Percentiles rank a stretch among this genome's conserved stretches.
Evolutionary conservation across 2,797 vertebrate genomes (phyloP).

Genomic region (Lacerta viridis): DNA sequence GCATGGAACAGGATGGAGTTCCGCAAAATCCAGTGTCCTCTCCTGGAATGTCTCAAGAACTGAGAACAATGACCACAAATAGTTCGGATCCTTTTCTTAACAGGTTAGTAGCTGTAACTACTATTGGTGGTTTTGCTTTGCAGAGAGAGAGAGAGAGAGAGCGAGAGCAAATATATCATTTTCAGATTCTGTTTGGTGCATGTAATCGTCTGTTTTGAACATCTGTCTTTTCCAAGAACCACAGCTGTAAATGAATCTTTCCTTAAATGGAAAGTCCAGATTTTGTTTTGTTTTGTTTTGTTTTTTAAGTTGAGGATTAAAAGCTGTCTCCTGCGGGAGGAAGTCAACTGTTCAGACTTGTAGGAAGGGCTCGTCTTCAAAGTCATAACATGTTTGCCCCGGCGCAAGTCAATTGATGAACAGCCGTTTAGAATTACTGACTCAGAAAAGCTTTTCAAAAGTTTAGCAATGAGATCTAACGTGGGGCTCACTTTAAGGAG

Average conservation of each 20-base stretch:
- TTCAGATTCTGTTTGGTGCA: conserved; percentile 66
- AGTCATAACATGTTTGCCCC: conserved; percentile 71
- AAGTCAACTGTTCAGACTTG: conserved; percentile 79
- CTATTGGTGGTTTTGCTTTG: conserved; percentile 24
- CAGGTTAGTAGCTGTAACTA: conserved; percentile 86
- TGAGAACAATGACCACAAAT: conserved; percentile 98
- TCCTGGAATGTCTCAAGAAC: conserved; percentile 94
- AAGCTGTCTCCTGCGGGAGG: conserved; percentile 73
- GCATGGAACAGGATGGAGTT: conserved; percentile 94
- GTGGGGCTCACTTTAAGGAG: conserved; percentile 66
- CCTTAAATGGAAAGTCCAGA: conserved; percentile 72
- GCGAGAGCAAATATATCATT: conserved; percentile 22
- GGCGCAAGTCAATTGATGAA: conserved; percentile 74
- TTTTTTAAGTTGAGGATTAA: conserved; percentile 66
- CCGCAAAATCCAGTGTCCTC: conserved; percentile 94
- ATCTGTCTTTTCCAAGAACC: conserved; percentile 71
- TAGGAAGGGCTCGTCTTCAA: conserved; percentile 62
- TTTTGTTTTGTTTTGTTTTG: conserved; percentile 7
- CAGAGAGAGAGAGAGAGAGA: background rate
- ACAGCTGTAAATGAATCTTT: conserved; percentile 76
- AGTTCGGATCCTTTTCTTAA: conserved; percentile 99
- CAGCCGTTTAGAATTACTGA: conserved; percentile 72
- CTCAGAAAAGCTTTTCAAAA: conserved; percentile 68
- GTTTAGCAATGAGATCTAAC: conserved; percentile 61
- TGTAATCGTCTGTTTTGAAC: conserved; percentile 76